These are phyloP conservation scores for Drosophila neotestacea DNA, from an alignment of 2,888 invertebrate species.

Conservation along the genomic window DNA sequence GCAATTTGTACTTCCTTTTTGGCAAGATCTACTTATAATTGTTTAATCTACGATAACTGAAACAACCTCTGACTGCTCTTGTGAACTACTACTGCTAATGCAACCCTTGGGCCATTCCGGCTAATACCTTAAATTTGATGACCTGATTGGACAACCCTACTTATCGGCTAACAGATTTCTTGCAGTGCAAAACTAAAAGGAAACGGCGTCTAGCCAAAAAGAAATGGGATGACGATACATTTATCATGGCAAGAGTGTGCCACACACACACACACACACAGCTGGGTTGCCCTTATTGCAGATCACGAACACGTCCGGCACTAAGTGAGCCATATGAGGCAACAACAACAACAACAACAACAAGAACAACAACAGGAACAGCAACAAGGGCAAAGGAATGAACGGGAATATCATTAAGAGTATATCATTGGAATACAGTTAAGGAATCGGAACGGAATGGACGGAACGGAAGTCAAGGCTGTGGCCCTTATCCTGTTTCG, in stretches of 20 bases:
- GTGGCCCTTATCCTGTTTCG: constrained; percentile 68
- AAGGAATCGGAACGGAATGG: constrained; percentile 33
- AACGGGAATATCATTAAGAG: constrained; percentile 55
- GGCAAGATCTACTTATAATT: constrained; percentile 9
- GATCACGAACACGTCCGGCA: constrained; percentile 61
- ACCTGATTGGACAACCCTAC: constrained; percentile 10
- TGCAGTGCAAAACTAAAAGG: constrained; percentile 20
- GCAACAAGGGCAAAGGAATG: constrained; percentile 2
- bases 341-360: constrained; percentile 15
- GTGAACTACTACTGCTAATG: not conserved
- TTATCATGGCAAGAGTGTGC: constrained; percentile 31
- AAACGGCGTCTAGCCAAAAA: constrained; percentile 20
- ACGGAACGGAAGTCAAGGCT: constrained; percentile 49
- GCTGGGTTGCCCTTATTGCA: constrained; percentile 39
- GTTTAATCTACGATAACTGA: not conserved
- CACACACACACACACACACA: constrained; percentile 23
- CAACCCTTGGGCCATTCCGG: constrained; percentile 16
- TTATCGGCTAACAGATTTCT: constrained; percentile 17
- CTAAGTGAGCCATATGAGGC: constrained; percentile 53
- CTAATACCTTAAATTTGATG: constrained; percentile 11
- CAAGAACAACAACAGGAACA: constrained; percentile 15
- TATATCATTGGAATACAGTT: constrained; percentile 50
- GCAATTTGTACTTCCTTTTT: constrained; percentile 1
- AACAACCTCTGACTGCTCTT: not conserved
- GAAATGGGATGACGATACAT: constrained; percentile 42